Evolutionary conservation across 2,797 vertebrate genomes (phyloP).

Genomic region (Cossypha caffra): DNA sequence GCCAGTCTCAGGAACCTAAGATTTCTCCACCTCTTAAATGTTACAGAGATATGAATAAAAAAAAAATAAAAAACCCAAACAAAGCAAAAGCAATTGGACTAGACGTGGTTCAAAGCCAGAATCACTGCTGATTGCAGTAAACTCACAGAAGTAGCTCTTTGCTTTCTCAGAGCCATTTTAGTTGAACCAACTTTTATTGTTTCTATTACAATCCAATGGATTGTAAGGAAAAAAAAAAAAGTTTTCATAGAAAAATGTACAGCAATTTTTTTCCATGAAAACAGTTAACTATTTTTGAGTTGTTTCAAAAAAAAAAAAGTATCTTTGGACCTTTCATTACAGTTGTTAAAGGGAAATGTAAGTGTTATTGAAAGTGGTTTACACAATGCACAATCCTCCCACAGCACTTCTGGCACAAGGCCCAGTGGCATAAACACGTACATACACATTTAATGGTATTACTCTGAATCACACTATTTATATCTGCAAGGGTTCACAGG

Average conservation of each 20-base stretch:
- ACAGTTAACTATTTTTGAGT: neutral
- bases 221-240: accelerated
- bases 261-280: neutral
- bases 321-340: neutral
- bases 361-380: neutral
- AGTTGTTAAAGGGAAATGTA: neutral
- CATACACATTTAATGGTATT: neutral
- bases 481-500: neutral
- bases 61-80: neutral
- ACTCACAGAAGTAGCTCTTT: neutral
- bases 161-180: neutral
- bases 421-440: neutral
- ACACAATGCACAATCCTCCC: neutral
- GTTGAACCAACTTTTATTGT: neutral
- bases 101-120: neutral
- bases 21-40: neutral
- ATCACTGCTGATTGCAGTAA: neutral
- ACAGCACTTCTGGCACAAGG: neutral
- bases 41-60: neutral
- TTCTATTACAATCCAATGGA: neutral
- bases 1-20: neutral
- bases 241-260: neutral
- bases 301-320: neutral
- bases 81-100: neutral
- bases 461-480: neutral